Conservation (phyloP, 2,888 invertebrate genomes). For the Teleogryllus oceanicus region DNA sequence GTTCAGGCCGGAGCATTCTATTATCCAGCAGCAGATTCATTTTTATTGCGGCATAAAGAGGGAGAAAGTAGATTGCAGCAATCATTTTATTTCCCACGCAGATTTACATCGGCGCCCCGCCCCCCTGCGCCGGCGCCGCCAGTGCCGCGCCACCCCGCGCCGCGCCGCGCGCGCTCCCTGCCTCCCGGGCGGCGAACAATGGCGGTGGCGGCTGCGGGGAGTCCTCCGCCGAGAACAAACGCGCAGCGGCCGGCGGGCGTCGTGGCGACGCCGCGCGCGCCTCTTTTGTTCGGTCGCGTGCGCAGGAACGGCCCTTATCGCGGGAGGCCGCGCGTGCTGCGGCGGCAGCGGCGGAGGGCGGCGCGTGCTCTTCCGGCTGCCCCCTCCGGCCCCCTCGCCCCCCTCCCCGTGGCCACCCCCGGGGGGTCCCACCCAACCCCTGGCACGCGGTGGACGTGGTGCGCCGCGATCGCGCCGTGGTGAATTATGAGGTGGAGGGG, state of each 20-base stretch:
- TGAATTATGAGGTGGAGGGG: background rate
- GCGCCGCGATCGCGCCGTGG: background rate
- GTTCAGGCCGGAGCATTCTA: background rate
- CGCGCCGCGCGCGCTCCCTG: background rate
- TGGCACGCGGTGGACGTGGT: background rate
- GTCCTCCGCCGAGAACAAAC: background rate
- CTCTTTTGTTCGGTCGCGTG: slow-evolving; percentile 18
- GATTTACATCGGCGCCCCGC: background rate
- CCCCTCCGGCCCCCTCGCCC: background rate
- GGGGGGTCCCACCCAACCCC: background rate
- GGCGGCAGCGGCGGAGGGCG: background rate
- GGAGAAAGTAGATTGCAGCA: slow-evolving; percentile 18
- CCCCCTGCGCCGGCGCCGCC: background rate
- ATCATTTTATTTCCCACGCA: slow-evolving; percentile 18
- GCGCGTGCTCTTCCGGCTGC: background rate
- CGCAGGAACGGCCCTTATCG: background rate
- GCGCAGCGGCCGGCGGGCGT: slow-evolving; percentile 7
- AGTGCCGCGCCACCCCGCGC: background rate
- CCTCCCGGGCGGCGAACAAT: background rate
- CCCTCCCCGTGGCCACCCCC: background rate
- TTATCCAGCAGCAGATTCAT: slow-evolving; percentile 7
- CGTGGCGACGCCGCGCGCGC: background rate
- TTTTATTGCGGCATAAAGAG: slow-evolving; percentile 18
- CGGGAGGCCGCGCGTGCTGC: background rate
- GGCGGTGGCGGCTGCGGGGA: slow-evolving; percentile 10